Base-by-base conservation (phyloP, 1,140 invertebrate species). In the Pseudobourletiella spinata region DNA sequence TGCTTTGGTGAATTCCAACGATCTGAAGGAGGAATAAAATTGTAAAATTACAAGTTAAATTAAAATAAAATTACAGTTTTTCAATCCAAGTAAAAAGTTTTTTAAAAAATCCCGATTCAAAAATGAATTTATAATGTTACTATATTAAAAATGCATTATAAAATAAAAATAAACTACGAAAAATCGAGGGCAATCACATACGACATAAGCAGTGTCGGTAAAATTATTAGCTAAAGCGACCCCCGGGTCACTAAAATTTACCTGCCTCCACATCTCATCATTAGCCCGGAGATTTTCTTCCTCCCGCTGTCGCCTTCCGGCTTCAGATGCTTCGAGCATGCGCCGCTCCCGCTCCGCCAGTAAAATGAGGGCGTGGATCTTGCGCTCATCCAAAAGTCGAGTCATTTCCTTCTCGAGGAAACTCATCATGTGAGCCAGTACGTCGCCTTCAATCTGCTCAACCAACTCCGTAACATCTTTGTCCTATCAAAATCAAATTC, bases 201-300 rank as follows among this genome's bases (percentile, higher is more conserved):
- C 46, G 22, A 43, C 6, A 24, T 4, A 39, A 26, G 24, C 22
- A 48, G 20, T 11, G 14, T 60, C 14, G 54, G n/a, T 52, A 42
- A 14, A 42, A 14, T 18, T 42, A 14, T 42, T 18, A 42, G 35
- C 35, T 18, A 42, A 14, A 18, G 18, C 35, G 18, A 42, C 14
- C 35, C n/a, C n/a, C n/a, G n/a, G n/a, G n/a, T n/a, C n/a, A n/a
- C n/a, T n/a, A n/a, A n/a, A n/a, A n/a, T n/a, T n/a, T 39, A 79
- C 83, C 78, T 86, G 82, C 71, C 82, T 83, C 71, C 87, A 88
- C 71, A 88, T 83, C 75, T 88, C 85, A 68, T 89, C 85, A 52
- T 87, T 82, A 74, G 87, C 84, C 57, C 79, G 73, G 42, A 84
- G 74, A 24, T 82, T 74, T 63, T 82, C 77, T 60, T 84, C 79